Percentiles rank a stretch among this genome's conserved stretches.
These are phyloP conservation scores for Melanotaenia parkinsoni DNA, from an alignment of 2,797 vertebrate species.

Conservation along the genomic window DNA sequence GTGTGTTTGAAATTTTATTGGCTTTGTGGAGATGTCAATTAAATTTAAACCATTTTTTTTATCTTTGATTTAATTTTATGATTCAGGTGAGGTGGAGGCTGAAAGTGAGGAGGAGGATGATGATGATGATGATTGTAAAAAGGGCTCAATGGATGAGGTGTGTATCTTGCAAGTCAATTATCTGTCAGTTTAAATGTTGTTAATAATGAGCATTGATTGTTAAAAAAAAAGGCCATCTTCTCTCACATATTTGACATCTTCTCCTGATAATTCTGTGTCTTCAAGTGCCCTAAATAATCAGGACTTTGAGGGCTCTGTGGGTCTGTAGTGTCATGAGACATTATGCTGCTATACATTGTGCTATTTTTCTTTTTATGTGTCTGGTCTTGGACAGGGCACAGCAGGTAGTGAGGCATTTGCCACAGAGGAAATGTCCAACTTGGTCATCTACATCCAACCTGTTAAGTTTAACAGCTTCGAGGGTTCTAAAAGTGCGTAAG, in stretches of 20 bases:
- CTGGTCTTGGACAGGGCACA: slow-evolving; percentile 84
- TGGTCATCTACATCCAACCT: slow-evolving; percentile 98
- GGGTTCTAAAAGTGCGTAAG: slow-evolving; percentile 89
- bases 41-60: not conserved
- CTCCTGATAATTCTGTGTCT: not conserved
- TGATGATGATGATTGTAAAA: slow-evolving; percentile 95
- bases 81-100: slow-evolving; percentile 91
- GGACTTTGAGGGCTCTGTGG: not conserved
- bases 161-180: slow-evolving; percentile 22
- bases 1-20: not conserved
- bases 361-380: slow-evolving; percentile 15
- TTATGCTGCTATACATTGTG: not conserved
- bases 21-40: not conserved
- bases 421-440: slow-evolving; percentile 98
- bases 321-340: not conserved
- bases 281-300: not conserved
- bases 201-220: not conserved
- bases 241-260: slow-evolving; percentile 30
- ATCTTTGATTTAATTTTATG: not conserved
- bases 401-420: slow-evolving; percentile 96
- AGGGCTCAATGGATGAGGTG: slow-evolving; percentile 97
- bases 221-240: not conserved
- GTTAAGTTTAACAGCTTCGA: slow-evolving; percentile 97
- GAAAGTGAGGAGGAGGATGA: slow-evolving; percentile 97
- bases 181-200: not conserved